Evolutionary conservation across 1,140 invertebrate species (phyloP).

Genomic region (Atta colombica): DNA sequence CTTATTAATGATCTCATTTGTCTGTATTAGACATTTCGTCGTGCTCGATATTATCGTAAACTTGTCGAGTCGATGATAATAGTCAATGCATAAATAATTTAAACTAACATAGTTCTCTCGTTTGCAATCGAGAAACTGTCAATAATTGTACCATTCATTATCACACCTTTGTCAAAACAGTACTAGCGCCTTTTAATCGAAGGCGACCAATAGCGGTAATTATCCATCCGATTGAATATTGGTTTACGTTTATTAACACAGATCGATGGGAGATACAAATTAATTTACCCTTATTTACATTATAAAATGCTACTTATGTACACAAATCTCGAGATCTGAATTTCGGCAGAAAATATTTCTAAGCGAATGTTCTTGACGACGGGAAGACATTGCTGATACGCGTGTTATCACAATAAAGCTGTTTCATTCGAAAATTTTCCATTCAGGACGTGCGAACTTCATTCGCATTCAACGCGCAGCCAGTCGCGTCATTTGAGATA

Average conservation of each 20-base stretch:
- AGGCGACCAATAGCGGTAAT: background rate
- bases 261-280: slow-evolving; percentile 23
- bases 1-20: background rate
- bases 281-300: slow-evolving; percentile 25
- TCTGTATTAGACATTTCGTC: background rate
- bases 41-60: background rate
- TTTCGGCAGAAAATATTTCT: background rate
- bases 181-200: background rate
- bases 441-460: background rate
- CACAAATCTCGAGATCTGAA: slow-evolving; percentile 30
- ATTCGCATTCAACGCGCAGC: slow-evolving; percentile 5
- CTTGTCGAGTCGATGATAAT: background rate
- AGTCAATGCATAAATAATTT: background rate
- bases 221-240: slow-evolving; percentile 5
- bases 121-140: slow-evolving; percentile 8
- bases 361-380: background rate
- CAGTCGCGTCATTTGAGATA: background rate
- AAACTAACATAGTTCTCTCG: background rate
- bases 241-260: slow-evolving; percentile 40
- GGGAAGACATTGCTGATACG: background rate
- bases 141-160: slow-evolving; percentile 26
- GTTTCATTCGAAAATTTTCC: background rate
- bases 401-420: slow-evolving; percentile 6
- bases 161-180: background rate
- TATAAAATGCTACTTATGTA: slow-evolving; percentile 15